Evolutionary conservation across 2,888 invertebrate species (phyloP).

Genomic region (Pantelozetes paolii): DNA sequence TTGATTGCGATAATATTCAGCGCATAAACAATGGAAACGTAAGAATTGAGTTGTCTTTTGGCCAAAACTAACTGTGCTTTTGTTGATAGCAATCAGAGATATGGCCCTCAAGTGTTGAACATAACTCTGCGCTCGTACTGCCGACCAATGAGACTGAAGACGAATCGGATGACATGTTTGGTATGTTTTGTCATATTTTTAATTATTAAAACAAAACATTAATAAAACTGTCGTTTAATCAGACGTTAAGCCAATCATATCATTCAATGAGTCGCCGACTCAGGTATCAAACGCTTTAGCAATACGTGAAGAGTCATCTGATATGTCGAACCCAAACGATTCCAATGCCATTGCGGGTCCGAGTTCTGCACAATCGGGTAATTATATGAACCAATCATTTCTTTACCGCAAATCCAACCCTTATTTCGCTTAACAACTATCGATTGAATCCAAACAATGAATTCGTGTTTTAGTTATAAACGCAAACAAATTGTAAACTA

Average conservation of each 20-base stretch:
- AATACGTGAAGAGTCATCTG: not conserved
- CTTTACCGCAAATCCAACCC: not conserved
- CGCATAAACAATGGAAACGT: conserved; percentile 26
- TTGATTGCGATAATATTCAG: conserved; percentile 5
- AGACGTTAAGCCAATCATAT: conserved; percentile 43
- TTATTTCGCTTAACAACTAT: no score
- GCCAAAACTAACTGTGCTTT: not conserved
- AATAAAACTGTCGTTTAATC: not conserved
- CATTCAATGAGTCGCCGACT: conserved; percentile 42
- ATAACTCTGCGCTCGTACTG: not conserved
- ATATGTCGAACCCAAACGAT: conserved; percentile 16
- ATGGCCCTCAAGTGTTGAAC: conserved; percentile 16
- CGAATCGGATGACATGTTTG: conserved; percentile 39
- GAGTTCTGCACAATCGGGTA: conserved; percentile 17
- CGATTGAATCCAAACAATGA: no score
- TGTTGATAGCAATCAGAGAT: conserved; percentile 16
- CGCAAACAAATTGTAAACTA: not conserved
- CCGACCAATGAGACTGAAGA: conserved; percentile 19
- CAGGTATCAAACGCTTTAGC: conserved; percentile 9
- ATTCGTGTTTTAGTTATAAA: no score
- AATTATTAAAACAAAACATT: not conserved
- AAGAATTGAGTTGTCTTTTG: not conserved
- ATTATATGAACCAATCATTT: not conserved
- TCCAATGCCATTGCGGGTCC: not conserved
- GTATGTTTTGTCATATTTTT: not conserved